Evolutionary conservation across 2,113 vertebrate species (phyloP).

Genomic region (Perca schrenkii): DNA sequence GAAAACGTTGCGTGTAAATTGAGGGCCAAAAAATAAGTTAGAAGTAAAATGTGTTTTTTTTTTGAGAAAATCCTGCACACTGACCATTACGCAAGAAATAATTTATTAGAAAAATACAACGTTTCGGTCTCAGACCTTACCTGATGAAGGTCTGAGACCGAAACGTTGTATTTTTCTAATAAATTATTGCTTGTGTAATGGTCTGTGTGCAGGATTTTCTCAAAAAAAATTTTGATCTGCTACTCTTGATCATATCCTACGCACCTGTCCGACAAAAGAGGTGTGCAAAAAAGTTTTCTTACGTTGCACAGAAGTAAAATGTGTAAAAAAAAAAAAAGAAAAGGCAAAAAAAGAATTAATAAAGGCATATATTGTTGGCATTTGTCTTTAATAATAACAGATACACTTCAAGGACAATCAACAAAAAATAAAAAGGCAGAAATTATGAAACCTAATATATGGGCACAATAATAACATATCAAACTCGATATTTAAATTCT

Average conservation of each 20-base stretch:
- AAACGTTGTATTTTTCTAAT: too few relatives aligned
- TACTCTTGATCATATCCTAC: too few relatives aligned
- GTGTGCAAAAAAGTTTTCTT: too few relatives aligned
- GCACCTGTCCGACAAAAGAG: too few relatives aligned
- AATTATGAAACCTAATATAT: conserved; percentile 5
- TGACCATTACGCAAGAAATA: too few relatives aligned
- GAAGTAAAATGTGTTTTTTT: background rate
- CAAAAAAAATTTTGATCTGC: too few relatives aligned
- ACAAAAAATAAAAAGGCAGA: conserved; percentile 2
- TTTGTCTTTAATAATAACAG: conserved; percentile 44
- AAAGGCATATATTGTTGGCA: background rate
- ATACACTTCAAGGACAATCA: conserved; percentile 23
- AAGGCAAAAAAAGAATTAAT: background rate
- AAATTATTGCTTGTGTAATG: too few relatives aligned
- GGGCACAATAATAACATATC: conserved; percentile 13
- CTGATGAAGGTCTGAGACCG: too few relatives aligned
- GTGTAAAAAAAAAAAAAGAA: background rate
- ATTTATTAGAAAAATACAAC: too few relatives aligned
- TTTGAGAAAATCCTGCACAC: too few relatives aligned
- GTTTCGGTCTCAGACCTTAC: too few relatives aligned
- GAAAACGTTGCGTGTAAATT: background rate
- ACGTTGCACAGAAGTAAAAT: background rate
- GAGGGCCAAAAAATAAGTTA: background rate
- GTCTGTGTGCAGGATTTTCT: too few relatives aligned
- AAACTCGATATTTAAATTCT: background rate